These are phyloP conservation scores for Chrysopilus asiliformis DNA, from an alignment of 2,888 invertebrate species.

Conservation along the genomic window DNA sequence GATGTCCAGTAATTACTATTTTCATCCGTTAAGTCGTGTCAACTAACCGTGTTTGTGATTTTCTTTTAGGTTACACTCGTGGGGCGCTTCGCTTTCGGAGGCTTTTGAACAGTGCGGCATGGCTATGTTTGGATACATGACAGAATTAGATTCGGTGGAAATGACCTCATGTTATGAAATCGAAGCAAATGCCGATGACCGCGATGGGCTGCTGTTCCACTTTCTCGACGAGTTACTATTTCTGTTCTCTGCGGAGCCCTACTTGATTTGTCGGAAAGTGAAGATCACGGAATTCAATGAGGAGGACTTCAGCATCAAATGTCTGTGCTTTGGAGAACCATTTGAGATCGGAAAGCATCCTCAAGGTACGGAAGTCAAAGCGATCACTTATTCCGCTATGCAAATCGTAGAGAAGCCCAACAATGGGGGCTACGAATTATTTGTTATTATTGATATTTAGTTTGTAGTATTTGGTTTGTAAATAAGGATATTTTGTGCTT, in stretches of 20 bases:
- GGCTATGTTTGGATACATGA: conserved; percentile 98
- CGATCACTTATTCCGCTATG: conserved; percentile 99
- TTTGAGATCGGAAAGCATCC: conserved; percentile 88
- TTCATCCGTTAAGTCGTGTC: too few relatives aligned
- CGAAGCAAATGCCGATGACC: conserved; percentile 79
- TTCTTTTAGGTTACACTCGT: conserved; percentile 63
- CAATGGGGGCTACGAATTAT: conserved; percentile 67
- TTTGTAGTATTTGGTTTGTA: too few relatives aligned
- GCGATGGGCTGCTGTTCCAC: conserved; percentile 76
- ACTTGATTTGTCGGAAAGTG: conserved; percentile 73
- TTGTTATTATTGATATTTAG: conserved; percentile 95
- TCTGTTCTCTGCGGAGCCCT: conserved; percentile 84
- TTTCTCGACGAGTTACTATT: conserved; percentile 91
- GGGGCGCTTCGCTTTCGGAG: conserved; percentile 78
- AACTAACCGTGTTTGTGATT: conserved; percentile 7
- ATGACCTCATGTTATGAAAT: conserved; percentile 65
- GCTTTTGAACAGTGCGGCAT: conserved; percentile 90
- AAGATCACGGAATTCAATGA: conserved; percentile 76
- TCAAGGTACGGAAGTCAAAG: conserved; percentile 96
- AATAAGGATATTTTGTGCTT: too few relatives aligned
- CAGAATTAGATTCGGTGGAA: conserved; percentile 73
- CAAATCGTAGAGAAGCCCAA: conserved; percentile 67
- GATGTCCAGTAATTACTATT: conserved; percentile 84
- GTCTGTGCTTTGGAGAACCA: conserved; percentile 81
- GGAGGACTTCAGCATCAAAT: conserved; percentile 68